Conservation (phyloP, 2,888 invertebrate genomes). For the Metopia argyrocephala region DNA sequence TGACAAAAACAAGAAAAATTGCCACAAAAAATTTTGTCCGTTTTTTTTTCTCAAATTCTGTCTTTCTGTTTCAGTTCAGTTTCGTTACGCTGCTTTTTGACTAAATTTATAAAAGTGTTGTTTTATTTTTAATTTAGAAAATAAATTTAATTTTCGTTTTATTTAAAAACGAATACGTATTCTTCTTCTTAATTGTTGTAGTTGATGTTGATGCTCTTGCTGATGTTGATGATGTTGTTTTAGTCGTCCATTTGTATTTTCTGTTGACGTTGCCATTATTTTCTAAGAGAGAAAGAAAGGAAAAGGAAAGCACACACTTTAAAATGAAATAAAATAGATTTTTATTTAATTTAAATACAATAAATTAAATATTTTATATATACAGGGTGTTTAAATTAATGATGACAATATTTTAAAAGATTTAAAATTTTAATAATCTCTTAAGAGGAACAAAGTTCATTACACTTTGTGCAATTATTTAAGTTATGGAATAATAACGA, state of each 20-base stretch:
- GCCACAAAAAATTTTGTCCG: not conserved
- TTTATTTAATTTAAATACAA: no score
- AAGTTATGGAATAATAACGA: no score
- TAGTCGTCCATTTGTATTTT: constrained; percentile 43
- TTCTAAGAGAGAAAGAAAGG: constrained; percentile 45
- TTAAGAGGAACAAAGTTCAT: no score
- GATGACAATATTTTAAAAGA: no score
- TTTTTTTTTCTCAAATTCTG: constrained; percentile 48
- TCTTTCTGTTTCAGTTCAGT: not conserved
- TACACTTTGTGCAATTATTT: no score
- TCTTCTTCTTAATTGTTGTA: constrained; percentile 50
- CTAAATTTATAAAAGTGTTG: constrained; percentile 42
- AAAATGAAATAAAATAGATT: constrained; percentile 15
- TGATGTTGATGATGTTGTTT: constrained; percentile 55
- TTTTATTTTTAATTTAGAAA: constrained; percentile 35
- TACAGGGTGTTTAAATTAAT: constrained; percentile 30
- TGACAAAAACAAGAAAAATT: constrained; percentile 19
- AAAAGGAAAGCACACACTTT: constrained; percentile 31
- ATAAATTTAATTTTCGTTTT: constrained; percentile 50
- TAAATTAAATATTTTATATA: no score
- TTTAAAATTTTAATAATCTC: no score
- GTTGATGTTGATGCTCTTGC: constrained; percentile 54
- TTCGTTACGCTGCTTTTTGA: constrained; percentile 37
- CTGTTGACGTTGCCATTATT: constrained; percentile 56
- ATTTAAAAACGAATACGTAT: constrained; percentile 60